Evolutionary conservation across 2,888 invertebrate species (phyloP).

Genomic region (Vesta saturnalis): DNA sequence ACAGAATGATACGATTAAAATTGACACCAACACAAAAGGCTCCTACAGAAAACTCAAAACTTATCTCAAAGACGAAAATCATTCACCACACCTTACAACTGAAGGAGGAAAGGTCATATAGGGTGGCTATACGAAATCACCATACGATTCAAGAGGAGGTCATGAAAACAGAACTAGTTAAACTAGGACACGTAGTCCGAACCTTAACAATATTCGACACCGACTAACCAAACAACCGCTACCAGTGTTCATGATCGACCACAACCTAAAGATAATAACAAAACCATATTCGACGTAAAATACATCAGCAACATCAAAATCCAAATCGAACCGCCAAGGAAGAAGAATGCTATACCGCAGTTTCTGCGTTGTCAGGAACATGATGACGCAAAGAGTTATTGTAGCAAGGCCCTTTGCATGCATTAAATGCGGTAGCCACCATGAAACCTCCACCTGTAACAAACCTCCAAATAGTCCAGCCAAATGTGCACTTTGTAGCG

Average conservation of each 20-base stretch:
- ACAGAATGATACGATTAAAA: constrained; percentile 1
- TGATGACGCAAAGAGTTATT: constrained; percentile 6
- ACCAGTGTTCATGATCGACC: constrained; percentile 3
- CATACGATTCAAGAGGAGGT: too few relatives aligned
- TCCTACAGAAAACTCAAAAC: neutral
- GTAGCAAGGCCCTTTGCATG: neutral
- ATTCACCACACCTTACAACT: neutral
- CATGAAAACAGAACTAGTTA: too few relatives aligned
- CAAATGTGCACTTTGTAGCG: too few relatives aligned
- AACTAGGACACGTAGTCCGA: too few relatives aligned
- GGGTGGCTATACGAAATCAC: too few relatives aligned
- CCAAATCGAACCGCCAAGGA: constrained; percentile 5
- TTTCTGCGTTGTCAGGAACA: too few relatives aligned
- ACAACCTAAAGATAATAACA: too few relatives aligned
- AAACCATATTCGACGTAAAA: too few relatives aligned
- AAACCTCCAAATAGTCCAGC: too few relatives aligned
- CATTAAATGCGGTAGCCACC: neutral
- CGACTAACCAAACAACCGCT: constrained; percentile 8
- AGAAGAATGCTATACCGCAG: too few relatives aligned
- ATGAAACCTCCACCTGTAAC: constrained; percentile 2
- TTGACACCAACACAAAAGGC: constrained; percentile 2
- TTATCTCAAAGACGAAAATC: neutral
- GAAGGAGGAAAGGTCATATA: too few relatives aligned
- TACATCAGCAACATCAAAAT: constrained; percentile 4
- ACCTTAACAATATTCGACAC: constrained; percentile 4